Evolutionary conservation across 2,888 invertebrate genomes (phyloP).

Genomic region (Polyploca ridens): DNA sequence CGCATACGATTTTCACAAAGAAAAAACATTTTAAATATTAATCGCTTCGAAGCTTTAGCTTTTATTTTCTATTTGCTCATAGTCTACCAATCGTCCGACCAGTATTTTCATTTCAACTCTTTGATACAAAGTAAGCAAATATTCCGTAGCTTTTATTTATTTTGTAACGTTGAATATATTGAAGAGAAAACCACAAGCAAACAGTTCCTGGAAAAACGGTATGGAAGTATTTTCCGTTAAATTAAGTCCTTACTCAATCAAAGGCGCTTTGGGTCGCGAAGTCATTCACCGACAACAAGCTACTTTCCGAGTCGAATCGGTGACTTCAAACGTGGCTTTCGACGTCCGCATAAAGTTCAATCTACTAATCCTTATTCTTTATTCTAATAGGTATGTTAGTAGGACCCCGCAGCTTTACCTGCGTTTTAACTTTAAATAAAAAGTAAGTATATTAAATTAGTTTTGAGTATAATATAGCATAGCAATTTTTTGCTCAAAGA

Average conservation of each 20-base stretch:
- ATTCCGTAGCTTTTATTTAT: not conserved
- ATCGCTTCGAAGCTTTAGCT: not conserved
- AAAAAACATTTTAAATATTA: no score
- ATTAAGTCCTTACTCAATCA: constrained; percentile 34
- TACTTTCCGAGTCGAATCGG: constrained; percentile 21
- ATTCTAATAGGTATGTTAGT: not conserved
- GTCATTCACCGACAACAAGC: constrained; percentile 21
- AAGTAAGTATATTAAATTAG: no score
- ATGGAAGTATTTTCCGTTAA: constrained; percentile 27
- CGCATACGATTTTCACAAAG: no score
- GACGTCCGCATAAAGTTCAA: not conserved
- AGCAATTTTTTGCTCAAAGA: no score
- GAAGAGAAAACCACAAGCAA: constrained; percentile 7
- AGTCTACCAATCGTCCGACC: not conserved
- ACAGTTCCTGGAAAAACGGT: constrained; percentile 20
- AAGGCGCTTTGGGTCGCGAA: constrained; percentile 18
- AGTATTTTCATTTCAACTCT: not conserved
- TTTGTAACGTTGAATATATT: not conserved
- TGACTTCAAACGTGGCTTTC: not conserved
- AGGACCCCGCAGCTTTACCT: no score
- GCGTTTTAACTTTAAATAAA: no score
- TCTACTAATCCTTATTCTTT: not conserved
- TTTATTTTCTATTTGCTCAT: not conserved
- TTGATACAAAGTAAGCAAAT: not conserved
- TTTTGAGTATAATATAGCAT: no score